Evolutionary conservation across 2,113 vertebrate species (phyloP).

Genomic region (Silurus meridionalis): DNA sequence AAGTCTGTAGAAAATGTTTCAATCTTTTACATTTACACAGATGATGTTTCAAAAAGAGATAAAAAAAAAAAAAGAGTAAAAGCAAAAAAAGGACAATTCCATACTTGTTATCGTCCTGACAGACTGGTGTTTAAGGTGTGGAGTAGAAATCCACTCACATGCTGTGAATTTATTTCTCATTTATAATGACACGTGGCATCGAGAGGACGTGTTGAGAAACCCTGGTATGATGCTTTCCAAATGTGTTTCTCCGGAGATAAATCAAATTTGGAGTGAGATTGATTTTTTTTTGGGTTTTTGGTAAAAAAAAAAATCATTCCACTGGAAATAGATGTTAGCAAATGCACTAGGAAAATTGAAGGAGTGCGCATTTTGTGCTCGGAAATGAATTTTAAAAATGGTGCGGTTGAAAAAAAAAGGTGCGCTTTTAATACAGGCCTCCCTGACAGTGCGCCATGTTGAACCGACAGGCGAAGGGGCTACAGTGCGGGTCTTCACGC

Average conservation of each 20-base stretch:
- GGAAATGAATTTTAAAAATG: constrained; percentile 49
- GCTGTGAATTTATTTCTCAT: constrained; percentile 33
- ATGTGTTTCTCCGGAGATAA: constrained; percentile 46
- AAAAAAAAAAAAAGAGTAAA: neutral
- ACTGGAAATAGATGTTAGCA: constrained; percentile 53
- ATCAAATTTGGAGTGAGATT: constrained; percentile 47
- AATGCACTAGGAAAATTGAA: constrained; percentile 54
- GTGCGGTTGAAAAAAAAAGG: constrained; percentile 28
- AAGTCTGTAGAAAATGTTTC: constrained; percentile 14
- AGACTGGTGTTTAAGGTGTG: constrained; percentile 37
- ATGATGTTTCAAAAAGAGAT: constrained; percentile 31
- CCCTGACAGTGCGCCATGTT: neutral
- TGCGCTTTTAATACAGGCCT: constrained; percentile 38
- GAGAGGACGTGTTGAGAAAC: constrained; percentile 26
- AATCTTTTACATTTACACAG: neutral
- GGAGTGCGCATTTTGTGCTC: constrained; percentile 52
- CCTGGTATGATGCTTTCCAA: neutral
- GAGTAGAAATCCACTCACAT: constrained; percentile 7
- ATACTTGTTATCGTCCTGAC: constrained; percentile 21
- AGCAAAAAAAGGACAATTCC: neutral
- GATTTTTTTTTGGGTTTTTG: constrained; percentile 16
- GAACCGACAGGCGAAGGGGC: neutral
- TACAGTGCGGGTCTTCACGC: constrained; percentile 8
- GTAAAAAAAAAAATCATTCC: constrained; percentile 45
- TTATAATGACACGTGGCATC: constrained; percentile 20